Base-by-base conservation (phyloP, 2,113 vertebrate genomes). In the Hydrolagus affinis region DNA sequence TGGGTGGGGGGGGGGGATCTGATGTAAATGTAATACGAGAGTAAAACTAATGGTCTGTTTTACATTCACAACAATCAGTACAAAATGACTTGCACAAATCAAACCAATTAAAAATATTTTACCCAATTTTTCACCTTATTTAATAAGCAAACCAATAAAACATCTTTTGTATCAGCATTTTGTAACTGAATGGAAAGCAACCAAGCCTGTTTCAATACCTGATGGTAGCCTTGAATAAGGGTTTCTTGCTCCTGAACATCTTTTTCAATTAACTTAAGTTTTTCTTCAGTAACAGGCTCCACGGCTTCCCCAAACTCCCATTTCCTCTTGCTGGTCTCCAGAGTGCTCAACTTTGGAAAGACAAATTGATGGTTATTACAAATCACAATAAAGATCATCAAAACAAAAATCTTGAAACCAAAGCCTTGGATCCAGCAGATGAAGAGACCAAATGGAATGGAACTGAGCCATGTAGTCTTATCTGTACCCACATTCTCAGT, bases 211-310 rank as follows among this genome's bases (percentile, higher is more conserved):
- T 85, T 64, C 17, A 32, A 19, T 86, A 98, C 97, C 95, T 96
- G 94, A 11, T 99, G 96, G 90, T 98, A 98, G 72, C 96, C 97
- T 86, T 95, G 94, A 87, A 99, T 95, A 83, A 99, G 93, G 0
- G 88, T 92, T 89, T 99, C 97, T 89, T 98, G 97, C 87, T 96
- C 94, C 75, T 92, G 90, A 6, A 97, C 91, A 88, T 98, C 96
- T 90, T 96, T 97, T 86, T 92, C 88, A 23, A 98, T 94, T 87
- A 94, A 89, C 76, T 92, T 90, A 21, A 97, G 86, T 86, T 93
- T 96, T 86, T 95, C 94, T 73, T 93, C 92, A 86, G 90, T 90
- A 23, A 92, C 64, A 85, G 92, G 88, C 88, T 91, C 91, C 85
- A 86, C 0, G 64, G 87, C 56, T 85, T 91, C 91, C 15, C 86